A percentile compares a stretch with the other conserved stretches of the same genome.
These are phyloP conservation scores for Ectropis grisescens DNA, from an alignment of 1,140 invertebrate genomes.

Conservation along the genomic window DNA sequence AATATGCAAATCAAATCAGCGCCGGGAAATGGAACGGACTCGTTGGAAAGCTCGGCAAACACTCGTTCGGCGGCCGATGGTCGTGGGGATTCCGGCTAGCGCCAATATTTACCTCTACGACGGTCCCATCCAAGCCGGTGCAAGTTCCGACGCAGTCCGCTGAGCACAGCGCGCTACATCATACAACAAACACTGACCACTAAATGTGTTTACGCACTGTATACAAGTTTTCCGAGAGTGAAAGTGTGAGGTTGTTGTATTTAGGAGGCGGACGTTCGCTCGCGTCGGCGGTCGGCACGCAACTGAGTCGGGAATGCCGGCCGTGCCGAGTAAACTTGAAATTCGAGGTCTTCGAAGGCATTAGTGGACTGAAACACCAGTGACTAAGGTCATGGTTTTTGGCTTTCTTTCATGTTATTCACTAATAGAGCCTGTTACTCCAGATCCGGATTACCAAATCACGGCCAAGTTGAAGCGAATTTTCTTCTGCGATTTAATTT, in stretches of 20 bases:
- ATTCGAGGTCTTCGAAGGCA: constrained; percentile 40
- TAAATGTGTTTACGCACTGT: constrained; percentile 13
- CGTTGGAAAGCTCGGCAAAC: constrained; percentile 28
- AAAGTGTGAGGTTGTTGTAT: constrained; percentile 6
- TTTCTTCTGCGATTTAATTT: no score
- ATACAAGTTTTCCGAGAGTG: constrained; percentile 22
- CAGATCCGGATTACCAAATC: no score
- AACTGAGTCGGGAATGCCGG: constrained; percentile 33
- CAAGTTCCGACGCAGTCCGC: constrained; percentile 12
- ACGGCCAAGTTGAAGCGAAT: no score
- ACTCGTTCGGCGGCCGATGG: constrained; percentile 22
- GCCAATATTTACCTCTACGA: constrained; percentile 53
- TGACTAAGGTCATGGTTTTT: constrained; percentile 50
- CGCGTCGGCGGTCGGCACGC: constrained; percentile 32
- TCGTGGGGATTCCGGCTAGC: constrained; percentile 14
- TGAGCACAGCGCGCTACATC: constrained; percentile 20
- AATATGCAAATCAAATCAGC: constrained; percentile 13
- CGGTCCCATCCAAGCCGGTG: constrained; percentile 21
- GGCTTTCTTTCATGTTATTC: no score
- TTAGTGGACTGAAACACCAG: constrained; percentile 25
- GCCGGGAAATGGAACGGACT: constrained; percentile 11
- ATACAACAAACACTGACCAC: constrained; percentile 17
- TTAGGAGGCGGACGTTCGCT: constrained; percentile 20
- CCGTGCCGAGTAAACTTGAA: constrained; percentile 33
- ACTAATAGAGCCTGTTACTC: no score